Evolutionary conservation across 2,888 invertebrate species (phyloP).

Genomic region (Agrotis puta): DNA sequence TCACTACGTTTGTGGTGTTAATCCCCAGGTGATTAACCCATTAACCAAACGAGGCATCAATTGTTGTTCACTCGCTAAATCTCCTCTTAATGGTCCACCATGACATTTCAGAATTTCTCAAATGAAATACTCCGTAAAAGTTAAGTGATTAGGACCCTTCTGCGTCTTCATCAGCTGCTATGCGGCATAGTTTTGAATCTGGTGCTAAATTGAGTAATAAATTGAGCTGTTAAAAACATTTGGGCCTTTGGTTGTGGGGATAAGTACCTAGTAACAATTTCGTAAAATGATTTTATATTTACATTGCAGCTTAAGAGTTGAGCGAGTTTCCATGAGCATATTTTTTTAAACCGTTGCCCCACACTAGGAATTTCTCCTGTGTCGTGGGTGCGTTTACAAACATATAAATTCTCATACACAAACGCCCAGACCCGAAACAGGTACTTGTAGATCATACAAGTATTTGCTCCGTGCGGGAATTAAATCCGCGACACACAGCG

Average conservation of each 20-base stretch:
- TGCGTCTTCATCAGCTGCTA: slow-evolving; percentile 46
- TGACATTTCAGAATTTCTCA: slow-evolving; percentile 63
- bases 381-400: too few species aligned
- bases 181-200: slow-evolving; percentile 52
- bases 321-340: neutral
- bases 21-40: slow-evolving; percentile 52
- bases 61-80: slow-evolving; percentile 55
- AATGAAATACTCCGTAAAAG: slow-evolving; percentile 61
- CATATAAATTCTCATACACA: too few species aligned
- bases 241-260: slow-evolving; percentile 18
- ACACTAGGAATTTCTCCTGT: too few species aligned
- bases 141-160: slow-evolving; percentile 65
- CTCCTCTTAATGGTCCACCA: slow-evolving; percentile 53
- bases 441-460: too few species aligned
- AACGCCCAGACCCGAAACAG: too few species aligned
- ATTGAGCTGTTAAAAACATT: slow-evolving; percentile 56
- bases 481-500: too few species aligned
- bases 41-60: slow-evolving; percentile 49
- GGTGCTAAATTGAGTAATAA: slow-evolving; percentile 40
- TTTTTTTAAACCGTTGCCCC: too few species aligned
- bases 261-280: slow-evolving; percentile 36
- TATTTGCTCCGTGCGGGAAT: too few species aligned
- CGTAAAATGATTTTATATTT: slow-evolving; percentile 12
- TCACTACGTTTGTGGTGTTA: slow-evolving; percentile 32
- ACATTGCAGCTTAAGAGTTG: slow-evolving; percentile 2